phyloP scores from a whole-genome alignment of 1,140 invertebrate species.

The Druon quercuslanigerum region DNA sequence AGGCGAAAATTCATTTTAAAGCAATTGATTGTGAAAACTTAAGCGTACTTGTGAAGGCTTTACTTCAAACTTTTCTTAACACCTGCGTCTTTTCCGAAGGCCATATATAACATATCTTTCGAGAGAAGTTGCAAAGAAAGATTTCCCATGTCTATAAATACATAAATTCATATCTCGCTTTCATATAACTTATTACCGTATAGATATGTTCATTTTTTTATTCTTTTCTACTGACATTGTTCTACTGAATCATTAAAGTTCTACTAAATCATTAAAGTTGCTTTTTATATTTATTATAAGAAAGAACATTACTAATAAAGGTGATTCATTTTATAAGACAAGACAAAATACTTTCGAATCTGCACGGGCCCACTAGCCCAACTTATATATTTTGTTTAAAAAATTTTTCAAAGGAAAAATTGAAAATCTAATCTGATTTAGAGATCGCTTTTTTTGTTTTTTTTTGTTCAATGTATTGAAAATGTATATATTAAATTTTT shows the following conservation, averaged over 20 bases:
- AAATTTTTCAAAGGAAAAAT: too few species aligned
- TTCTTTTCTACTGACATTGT: not conserved
- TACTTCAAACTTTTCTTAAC: constrained; percentile 22
- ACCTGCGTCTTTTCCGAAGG: constrained; percentile 10
- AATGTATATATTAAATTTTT: too few species aligned
- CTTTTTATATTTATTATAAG: too few species aligned
- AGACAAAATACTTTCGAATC: too few species aligned
- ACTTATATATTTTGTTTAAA: too few species aligned
- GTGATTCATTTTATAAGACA: too few species aligned
- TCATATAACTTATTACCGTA: not conserved
- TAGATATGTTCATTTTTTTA: not conserved
- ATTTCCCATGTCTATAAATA: not conserved
- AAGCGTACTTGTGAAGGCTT: constrained; percentile 14
- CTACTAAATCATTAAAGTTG: not conserved
- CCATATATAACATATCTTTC: not conserved
- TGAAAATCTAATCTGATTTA: too few species aligned
- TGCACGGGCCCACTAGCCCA: too few species aligned
- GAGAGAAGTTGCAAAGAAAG: constrained; percentile 14
- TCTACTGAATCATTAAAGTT: not conserved
- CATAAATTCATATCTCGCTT: constrained; percentile 7
- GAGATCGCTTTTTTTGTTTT: too few species aligned
- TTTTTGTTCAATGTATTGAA: too few species aligned
- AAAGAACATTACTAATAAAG: too few species aligned
- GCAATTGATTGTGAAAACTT: constrained; percentile 30
- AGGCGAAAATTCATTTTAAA: constrained; percentile 11